Base-by-base conservation (phyloP, 2,797 vertebrate species). In the Brachyalestes nurse region DNA sequence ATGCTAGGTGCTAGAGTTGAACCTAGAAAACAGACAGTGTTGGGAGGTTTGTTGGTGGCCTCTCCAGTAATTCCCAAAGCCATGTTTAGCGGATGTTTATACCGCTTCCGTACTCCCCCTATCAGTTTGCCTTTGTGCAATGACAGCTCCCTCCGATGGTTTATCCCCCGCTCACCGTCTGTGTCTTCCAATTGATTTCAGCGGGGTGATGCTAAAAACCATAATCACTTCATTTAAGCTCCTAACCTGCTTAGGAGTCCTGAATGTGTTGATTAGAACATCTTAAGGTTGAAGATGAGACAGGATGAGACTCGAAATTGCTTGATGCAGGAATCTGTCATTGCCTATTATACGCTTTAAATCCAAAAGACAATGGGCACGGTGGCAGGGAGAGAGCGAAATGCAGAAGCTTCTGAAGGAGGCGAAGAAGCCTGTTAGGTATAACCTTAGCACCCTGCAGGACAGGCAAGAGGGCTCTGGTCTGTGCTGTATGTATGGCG, bases 201-300 rank as follows among this genome's bases (percentile, higher is more conserved):
- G 90, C 86, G 70, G 90, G 85, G 81, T 86, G 91, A 90, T 90
- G 88, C 88, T 86, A 83, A 93, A 92, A 89, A 91, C 86, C 89
- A 91, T 95, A 94, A 94, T 93, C 90, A 87, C 90, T 91, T 92
- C 90, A 88, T 91, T 94, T 96, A 97, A 97, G 95, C 95, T 93
- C 91, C 86, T 97, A 94, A 96, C 96, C 93, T 90, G 92, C 96
- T 98, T 96, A 95, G 87, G 92, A 90, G 90, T 93, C 91, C 90
- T 90, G 91, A 95, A 95, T 94, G 93, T 94, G 94, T 95, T 95
- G 90, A 92, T 93, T 94, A 97, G 95, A 94, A 89, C 94, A 94
- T 93, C 95, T 96, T 93, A 93, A 93, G 92, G 91, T 94, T 93
- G 93, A 94, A 95, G 94, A 94, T 95, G 90, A 94, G 94, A 86